Conservation (phyloP, 2,797 vertebrate species). For the Linurgus olivaceus region DNA sequence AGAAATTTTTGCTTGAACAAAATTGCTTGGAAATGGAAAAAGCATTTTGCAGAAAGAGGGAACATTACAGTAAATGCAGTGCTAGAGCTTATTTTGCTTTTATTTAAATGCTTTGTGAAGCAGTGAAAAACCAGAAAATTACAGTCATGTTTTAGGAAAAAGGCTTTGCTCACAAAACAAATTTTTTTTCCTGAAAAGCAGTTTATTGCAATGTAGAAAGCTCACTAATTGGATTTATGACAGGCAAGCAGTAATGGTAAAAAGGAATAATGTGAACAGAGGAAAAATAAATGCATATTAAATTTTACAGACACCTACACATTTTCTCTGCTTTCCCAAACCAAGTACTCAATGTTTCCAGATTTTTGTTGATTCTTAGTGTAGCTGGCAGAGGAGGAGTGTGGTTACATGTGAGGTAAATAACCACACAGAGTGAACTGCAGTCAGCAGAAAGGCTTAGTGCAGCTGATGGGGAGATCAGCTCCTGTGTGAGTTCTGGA, state of each 20-base stretch:
- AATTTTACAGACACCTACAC: constrained; percentile 24
- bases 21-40: neutral
- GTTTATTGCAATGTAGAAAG: constrained; percentile 37
- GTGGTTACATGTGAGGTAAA: neutral
- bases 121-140: constrained; percentile 21
- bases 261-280: constrained; percentile 19
- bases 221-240: constrained; percentile 51
- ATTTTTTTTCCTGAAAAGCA: constrained; percentile 42
- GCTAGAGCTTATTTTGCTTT: neutral
- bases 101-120: neutral
- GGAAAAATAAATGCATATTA: constrained; percentile 68
- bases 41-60: neutral
- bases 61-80: neutral
- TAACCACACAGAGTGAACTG: neutral
- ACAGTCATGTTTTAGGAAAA: neutral
- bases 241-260: neutral
- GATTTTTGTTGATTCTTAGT: neutral
- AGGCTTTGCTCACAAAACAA: constrained; percentile 30
- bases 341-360: neutral
- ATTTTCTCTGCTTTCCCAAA: neutral
- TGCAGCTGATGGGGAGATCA: neutral
- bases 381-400: neutral
- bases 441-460: neutral
- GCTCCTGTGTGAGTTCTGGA: neutral
- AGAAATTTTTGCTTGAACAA: neutral